Evolutionary conservation across 2,888 invertebrate species (phyloP).

Genomic region (Brachylomia viminalis): DNA sequence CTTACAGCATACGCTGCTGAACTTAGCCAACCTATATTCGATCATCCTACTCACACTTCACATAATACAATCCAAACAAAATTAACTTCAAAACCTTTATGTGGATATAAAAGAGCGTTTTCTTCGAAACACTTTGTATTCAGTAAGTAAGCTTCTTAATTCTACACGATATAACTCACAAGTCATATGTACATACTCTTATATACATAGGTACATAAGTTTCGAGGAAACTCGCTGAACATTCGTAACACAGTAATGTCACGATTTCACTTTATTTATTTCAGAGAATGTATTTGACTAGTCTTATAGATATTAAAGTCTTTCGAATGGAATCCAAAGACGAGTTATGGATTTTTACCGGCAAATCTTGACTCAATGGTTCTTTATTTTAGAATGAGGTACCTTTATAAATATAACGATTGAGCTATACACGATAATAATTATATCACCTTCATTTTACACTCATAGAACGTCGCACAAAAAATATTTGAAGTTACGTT

Average conservation of each 20-base stretch:
- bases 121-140: conserved; percentile 29
- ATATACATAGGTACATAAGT: conserved; percentile 7
- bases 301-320: not conserved
- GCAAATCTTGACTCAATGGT: not conserved
- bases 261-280: conserved; percentile 24
- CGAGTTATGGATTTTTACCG: not conserved
- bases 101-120: not conserved
- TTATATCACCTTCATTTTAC: not conserved
- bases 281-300: not conserved
- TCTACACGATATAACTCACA: conserved; percentile 22
- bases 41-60: not conserved
- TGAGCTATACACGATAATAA: not conserved
- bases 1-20: no score
- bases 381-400: not conserved
- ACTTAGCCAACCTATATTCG: not conserved
- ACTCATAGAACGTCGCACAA: not conserved
- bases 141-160: conserved; percentile 35
- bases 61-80: conserved; percentile 10
- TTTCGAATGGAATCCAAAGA: not conserved
- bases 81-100: conserved; percentile 8
- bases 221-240: conserved; percentile 14
- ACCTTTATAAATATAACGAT: not conserved
- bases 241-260: conserved; percentile 18
- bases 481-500: not conserved
- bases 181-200: conserved; percentile 8